Evolutionary conservation across 2,888 invertebrate species (phyloP), one percentile per base, ranked within the genome.

Genomic region (Pherbina coryleti): DNA sequence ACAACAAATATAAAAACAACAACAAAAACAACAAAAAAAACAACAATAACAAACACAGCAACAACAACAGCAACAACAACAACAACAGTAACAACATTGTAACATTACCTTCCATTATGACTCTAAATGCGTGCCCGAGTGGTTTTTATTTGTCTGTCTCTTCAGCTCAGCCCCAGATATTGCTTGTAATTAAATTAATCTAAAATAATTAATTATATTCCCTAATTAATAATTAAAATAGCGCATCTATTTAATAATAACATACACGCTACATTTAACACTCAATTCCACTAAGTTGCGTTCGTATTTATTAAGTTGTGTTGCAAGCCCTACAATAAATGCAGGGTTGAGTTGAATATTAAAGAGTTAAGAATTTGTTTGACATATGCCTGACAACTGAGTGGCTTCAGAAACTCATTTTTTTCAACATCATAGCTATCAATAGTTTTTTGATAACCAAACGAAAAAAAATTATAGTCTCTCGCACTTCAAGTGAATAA

Each of bases 241-340:
- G 66, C 19, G 37, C 37, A 37, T 66, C 31, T 66, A 14, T 34
- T 66, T 44, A 44, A 34, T 37, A 66, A 44, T 66, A 19, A 34
- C 19, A 57, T 14, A n/a, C 66, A 66, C 19, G 66, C 66, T 19
- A 66, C 37, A 66, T 19, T 66, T 66, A 66, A 17, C 66, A 66
- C 44, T 66, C 37, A 9, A 57, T 57, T 57, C 3, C 5, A 37
- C 8, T 7, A 57, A 11, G 14, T 11, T 25, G 57, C 8, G n/a
- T 19, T 11, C 25, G 37, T 37, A n/a, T 44, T 19, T n/a, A 19
- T 9, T 8, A 37, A 37, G 22, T 66, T 66, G 34, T 17, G 11
- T 66, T 19, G 7, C 64, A 64, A 5, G 44, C 34, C 37, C n/a
- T 22, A 14, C 28, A 60, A 60, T 14, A 37, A 4, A 37, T 37